Conservation (phyloP, 1,140 invertebrate genomes). For the Globodera rostochiensis region DNA sequence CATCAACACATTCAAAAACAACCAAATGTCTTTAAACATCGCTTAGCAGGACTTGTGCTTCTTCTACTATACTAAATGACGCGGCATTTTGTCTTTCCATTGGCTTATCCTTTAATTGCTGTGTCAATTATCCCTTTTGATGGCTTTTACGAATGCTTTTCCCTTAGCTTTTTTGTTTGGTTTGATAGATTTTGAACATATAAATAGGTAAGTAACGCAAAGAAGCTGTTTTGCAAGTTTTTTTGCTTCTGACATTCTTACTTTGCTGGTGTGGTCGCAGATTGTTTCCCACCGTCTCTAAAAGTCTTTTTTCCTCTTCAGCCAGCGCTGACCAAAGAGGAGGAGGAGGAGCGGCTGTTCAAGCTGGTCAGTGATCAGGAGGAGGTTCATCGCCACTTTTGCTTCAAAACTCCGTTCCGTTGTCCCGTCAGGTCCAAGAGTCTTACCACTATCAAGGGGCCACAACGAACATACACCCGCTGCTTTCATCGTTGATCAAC, state of each 20-base stretch:
- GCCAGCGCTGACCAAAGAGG: conserved; percentile 70
- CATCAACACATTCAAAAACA: too few relatives aligned
- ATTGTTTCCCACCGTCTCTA: neutral
- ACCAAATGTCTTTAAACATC: too few relatives aligned
- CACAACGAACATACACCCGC: conserved; percentile 97
- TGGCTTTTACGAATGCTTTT: too few relatives aligned
- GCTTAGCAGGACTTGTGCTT: too few relatives aligned
- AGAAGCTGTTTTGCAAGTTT: neutral
- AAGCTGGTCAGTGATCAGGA: conserved; percentile 10
- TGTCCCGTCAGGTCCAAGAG: conserved; percentile 48
- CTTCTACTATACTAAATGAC: too few relatives aligned
- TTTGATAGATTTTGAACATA: too few relatives aligned
- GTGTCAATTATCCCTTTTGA: too few relatives aligned
- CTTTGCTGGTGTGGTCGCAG: neutral
- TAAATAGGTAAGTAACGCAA: neutral
- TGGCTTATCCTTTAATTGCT: too few relatives aligned
- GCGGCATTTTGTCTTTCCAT: too few relatives aligned
- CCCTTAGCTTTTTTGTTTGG: too few relatives aligned
- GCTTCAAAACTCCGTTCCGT: neutral
- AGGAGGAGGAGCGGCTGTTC: conserved; percentile 72
- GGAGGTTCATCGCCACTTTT: neutral
- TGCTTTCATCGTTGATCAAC: conserved; percentile 96
- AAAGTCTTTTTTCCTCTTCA: conserved; percentile 49
- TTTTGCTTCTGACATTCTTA: neutral
- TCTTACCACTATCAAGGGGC: conserved; percentile 86